phyloP scores from a whole-genome alignment of 2,888 invertebrate genomes.

The Temnothorax unifasciatus region DNA sequence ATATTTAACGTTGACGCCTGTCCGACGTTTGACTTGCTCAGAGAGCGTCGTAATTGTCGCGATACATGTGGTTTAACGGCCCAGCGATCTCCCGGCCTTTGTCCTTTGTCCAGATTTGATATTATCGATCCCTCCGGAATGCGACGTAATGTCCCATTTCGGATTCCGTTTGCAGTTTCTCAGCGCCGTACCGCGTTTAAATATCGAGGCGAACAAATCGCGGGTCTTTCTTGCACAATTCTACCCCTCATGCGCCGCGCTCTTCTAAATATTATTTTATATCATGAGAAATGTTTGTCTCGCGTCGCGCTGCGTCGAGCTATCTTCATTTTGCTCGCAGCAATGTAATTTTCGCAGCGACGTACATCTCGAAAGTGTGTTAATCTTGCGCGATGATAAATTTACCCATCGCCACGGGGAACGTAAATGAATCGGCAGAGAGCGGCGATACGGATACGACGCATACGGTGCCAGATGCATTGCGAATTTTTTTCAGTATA shows the following conservation, averaged over 20 bases:
- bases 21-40: constrained; percentile 62
- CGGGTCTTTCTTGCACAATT: background rate
- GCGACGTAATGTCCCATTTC: constrained; percentile 52
- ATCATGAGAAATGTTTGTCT: constrained; percentile 7
- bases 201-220: background rate
- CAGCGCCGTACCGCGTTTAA: constrained; percentile 1
- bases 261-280: constrained; percentile 19
- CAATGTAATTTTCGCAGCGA: constrained; percentile 19
- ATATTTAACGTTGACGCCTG: constrained; percentile 63
- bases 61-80: constrained; percentile 63
- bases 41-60: constrained; percentile 56
- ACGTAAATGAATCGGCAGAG: constrained; percentile 16
- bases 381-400: constrained; percentile 29
- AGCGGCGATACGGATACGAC: background rate
- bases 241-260: background rate
- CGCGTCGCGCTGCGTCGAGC: background rate
- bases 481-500: background rate
- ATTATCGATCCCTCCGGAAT: constrained; percentile 60
- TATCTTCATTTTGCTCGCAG: constrained; percentile 5
- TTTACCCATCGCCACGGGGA: constrained; percentile 4
- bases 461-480: background rate
- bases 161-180: constrained; percentile 44
- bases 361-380: constrained; percentile 23
- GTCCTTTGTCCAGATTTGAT: constrained; percentile 62
- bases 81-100: constrained; percentile 57